Conservation (phyloP, 2,113 vertebrate genomes). For the Mus spicilegus region DNA sequence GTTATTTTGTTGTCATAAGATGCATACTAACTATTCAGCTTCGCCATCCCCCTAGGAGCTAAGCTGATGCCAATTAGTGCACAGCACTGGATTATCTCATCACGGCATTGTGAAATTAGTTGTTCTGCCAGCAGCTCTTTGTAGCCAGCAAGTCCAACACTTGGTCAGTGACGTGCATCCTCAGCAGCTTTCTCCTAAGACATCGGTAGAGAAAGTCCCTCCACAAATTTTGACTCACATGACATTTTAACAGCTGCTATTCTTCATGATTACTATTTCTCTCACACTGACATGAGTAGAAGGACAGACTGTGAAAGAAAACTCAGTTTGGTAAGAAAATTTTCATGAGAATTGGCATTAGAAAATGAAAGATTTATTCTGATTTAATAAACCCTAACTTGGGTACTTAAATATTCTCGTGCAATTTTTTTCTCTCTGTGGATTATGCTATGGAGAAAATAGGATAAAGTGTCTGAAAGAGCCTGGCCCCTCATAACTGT, state of each 20-base stretch:
- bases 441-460: neutral
- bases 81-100: slow-evolving; percentile 64
- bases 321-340: neutral
- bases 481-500: neutral
- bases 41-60: slow-evolving; percentile 3
- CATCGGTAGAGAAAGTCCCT: neutral
- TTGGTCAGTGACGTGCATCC: slow-evolving; percentile 1
- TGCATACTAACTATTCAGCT: slow-evolving; percentile 52
- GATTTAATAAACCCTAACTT: neutral
- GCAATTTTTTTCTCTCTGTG: neutral
- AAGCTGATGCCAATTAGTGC: slow-evolving; percentile 53
- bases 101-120: slow-evolving; percentile 72
- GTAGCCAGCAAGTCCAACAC: slow-evolving; percentile 30
- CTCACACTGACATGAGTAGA: neutral
- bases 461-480: neutral
- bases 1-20: slow-evolving; percentile 52
- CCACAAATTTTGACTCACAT: neutral
- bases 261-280: neutral
- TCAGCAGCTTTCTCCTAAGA: slow-evolving; percentile 59
- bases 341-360: neutral
- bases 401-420: neutral
- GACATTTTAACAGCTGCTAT: neutral
- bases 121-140: slow-evolving; percentile 61
- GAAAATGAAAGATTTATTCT: slow-evolving; percentile 2
- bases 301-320: neutral